phyloP scores from a whole-genome alignment of 2,888 invertebrate species.

The Euspilapteryx auroguttella region DNA sequence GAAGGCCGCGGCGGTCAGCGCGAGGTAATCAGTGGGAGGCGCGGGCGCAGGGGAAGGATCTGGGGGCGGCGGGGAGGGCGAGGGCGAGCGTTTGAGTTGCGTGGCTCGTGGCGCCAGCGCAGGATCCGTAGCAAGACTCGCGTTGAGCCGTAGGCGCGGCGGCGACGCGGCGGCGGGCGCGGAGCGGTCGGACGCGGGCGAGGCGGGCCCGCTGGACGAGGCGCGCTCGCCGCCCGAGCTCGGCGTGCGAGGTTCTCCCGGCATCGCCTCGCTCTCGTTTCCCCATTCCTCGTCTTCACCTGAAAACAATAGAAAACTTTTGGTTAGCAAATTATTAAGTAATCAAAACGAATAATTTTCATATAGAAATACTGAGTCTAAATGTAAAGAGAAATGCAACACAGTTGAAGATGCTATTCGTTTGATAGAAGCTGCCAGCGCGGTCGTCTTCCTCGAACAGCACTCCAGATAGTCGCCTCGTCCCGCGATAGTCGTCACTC shows the following conservation, averaged over 20 bases:
- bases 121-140: constrained; percentile 81
- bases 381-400: too few relatives aligned
- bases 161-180: constrained; percentile 32
- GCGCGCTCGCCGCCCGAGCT: constrained; percentile 45
- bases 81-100: constrained; percentile 46
- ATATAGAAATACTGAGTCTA: too few relatives aligned
- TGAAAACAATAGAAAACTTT: constrained; percentile 32
- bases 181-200: constrained; percentile 19
- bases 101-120: constrained; percentile 72
- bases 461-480: too few relatives aligned
- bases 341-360: too few relatives aligned
- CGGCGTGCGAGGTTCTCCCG: constrained; percentile 54
- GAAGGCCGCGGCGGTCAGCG: constrained; percentile 50
- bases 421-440: too few relatives aligned
- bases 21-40: constrained; percentile 39
- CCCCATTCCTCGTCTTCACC: constrained; percentile 71
- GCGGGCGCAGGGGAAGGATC: constrained; percentile 33
- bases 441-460: too few relatives aligned
- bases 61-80: constrained; percentile 48
- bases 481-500: constrained; percentile 51
- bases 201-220: constrained; percentile 35
- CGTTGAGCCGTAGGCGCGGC: constrained; percentile 76
- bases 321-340: too few relatives aligned
- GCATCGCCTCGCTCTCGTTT: constrained; percentile 62
- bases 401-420: too few relatives aligned